Evolutionary conservation across 2,797 vertebrate genomes (phyloP), one percentile per base, ranked within the genome.

Genomic region (Sebastiscus albofasciatus): DNA sequence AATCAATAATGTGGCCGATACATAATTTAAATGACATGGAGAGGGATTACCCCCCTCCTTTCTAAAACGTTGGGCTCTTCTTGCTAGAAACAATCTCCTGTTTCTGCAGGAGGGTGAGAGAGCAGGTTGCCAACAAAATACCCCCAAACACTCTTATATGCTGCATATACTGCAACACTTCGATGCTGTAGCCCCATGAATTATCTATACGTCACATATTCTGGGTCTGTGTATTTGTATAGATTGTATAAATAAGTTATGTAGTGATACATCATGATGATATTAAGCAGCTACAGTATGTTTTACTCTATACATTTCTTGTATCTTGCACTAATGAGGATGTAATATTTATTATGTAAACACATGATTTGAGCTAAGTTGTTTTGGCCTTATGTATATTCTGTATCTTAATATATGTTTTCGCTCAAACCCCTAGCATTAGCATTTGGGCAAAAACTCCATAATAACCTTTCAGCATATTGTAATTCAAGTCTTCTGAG

Each of bases 1-100:
- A 85, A 82, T 84, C 34, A 1, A 67, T 64, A 61, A 67, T 39
- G 61, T 77, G 56, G 66, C 49, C 13, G 33, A 77, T 83, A 29
- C 33, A 67, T 83, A 29, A 79, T 84, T 61, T 29, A 79, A 85
- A 84, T 72, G 12, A 49, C 14, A 39, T 2, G 6, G 5, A 62
- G 33, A 65, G 26, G 66, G 14, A 67, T 71, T 58, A 52, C 14
- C 27, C 16, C 16, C 8, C 36, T 66, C 26, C 1, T 71, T 80
- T 67, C n/a, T 65, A 16, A 55, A 58, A 65, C 29, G 11, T 60
- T 59, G 5, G 9, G 2, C 27, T 69, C 76, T 29, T 39, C 10
- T 26, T 58, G 27, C 13, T 34, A 29, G 54, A 68, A 42, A 34
- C 13, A 16, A 69, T 20, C 67, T 26, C 31, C 31, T 68, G 56